phyloP scores from a whole-genome alignment of 2,113 vertebrate species.

The Psilopogon haemacephalus region DNA sequence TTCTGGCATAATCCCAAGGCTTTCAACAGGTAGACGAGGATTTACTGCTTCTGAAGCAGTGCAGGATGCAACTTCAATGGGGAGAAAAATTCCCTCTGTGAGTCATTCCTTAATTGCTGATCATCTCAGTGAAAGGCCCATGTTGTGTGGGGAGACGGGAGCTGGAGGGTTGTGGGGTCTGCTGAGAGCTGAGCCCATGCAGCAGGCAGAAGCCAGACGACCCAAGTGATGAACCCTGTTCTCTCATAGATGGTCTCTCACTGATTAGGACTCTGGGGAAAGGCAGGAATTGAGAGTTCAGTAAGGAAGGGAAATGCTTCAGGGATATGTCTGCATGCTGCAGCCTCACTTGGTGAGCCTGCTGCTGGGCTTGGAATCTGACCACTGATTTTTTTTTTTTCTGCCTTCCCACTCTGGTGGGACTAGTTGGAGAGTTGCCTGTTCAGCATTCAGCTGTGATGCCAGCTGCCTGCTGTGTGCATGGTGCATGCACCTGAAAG shows the following conservation, averaged over 20 bases:
- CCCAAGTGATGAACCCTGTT: neutral
- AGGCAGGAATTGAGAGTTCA: neutral
- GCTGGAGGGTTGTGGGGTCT: neutral
- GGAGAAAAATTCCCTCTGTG: neutral
- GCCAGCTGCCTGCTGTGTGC: neutral
- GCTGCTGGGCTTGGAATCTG: neutral
- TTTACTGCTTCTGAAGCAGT: neutral
- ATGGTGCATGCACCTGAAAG: neutral
- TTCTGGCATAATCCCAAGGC: neutral
- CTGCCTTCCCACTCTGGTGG: neutral
- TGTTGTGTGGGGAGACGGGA: neutral
- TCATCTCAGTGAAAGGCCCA: neutral
- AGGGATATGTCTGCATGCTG: neutral
- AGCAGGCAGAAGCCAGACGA: neutral
- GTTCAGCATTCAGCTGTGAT: neutral
- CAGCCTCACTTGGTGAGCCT: neutral
- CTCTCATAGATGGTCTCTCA: neutral
- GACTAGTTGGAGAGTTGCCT: neutral
- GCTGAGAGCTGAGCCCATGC: neutral
- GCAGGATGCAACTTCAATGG: fast-evolving
- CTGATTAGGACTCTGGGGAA: neutral
- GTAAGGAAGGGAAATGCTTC: neutral
- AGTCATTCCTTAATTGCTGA: neutral
- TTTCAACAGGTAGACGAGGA: neutral
- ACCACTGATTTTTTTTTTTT: neutral